Base-by-base conservation (phyloP, 2,113 vertebrate species). In the Chelonoidis abingdonii region DNA sequence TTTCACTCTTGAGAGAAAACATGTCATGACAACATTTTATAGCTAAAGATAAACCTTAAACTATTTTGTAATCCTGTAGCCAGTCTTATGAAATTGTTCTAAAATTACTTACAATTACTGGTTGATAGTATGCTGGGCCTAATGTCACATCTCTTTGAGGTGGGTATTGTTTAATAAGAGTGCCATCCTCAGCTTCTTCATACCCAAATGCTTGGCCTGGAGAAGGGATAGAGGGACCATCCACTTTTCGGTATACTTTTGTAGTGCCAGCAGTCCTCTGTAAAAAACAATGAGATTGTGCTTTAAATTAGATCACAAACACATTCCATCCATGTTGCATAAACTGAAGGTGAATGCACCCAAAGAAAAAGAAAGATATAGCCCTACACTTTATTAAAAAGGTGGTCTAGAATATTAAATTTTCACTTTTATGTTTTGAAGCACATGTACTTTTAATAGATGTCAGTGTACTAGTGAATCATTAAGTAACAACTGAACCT, bases 201-300 rank as follows among this genome's bases (percentile, higher is more conserved):
- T 98, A 99, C 85, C 98, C 99, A 92, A 94, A 98, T 47, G 98
- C 97, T 94, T 97, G 96, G 53, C 98, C 98, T 27, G 94, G 97
- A 92, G 98, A 98, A 27, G 98, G 99, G 97, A 99, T 98, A 83
- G 98, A 99, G 65, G 98, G 98, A 84, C 98, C 92, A 53, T 97
- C 94, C 81, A 98, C 52, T 89, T 96, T 98, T 89, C 52, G 86
- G 62, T 87, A 88, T 83, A 95, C 52, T 89, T 88, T 94, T 56
- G 97, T 89, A 93, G 31, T 79, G 94, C 96, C 97, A 92, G 88
- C 87, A 81, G 83, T 69, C 89, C 94, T 97, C 98, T 98, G 91
- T 35, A 81, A 90, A 82, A 82, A 38, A 38, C 83, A 91, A 97
- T 57, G 19, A n/a, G 16, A 56, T 57, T 38, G 53, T 11, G 1